phyloP scores from a whole-genome alignment of 2,113 vertebrate species.

The Eurypyga helias region DNA sequence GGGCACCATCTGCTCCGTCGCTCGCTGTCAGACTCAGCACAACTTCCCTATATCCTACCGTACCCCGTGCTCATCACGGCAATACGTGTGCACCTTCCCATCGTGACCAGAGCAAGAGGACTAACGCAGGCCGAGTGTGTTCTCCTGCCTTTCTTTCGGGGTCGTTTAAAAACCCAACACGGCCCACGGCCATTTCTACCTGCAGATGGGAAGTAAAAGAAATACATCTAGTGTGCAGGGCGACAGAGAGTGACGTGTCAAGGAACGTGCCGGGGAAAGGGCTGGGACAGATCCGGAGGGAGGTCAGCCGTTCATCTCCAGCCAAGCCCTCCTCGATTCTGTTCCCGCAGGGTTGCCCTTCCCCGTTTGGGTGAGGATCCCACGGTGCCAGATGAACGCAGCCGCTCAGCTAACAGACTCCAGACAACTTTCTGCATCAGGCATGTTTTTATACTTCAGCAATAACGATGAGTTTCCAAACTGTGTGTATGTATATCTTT shows the following conservation, averaged over 20 bases:
- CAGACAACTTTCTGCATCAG: constrained; percentile 67
- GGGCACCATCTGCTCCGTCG: background rate
- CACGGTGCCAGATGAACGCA: constrained; percentile 26
- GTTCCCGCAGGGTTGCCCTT: background rate
- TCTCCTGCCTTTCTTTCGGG: background rate
- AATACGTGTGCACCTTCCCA: background rate
- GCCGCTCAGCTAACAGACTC: constrained; percentile 49
- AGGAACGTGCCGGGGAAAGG: background rate
- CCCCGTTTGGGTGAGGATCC: background rate
- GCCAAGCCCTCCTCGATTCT: background rate
- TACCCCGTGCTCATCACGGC: background rate
- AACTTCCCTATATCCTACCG: background rate
- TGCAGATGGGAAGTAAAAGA: background rate
- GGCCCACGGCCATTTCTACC: background rate
- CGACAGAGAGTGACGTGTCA: background rate
- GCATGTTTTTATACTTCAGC: constrained; percentile 65
- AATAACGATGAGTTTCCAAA: constrained; percentile 68
- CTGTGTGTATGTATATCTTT: constrained; percentile 68
- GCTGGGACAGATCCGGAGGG: background rate
- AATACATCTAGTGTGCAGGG: background rate
- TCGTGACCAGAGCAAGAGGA: background rate
- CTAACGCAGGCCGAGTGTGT: fast-evolving
- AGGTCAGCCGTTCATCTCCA: background rate
- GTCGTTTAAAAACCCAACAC: background rate
- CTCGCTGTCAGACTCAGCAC: background rate